Evolutionary conservation across 2,888 invertebrate genomes (phyloP), one percentile per base, ranked within the genome.

Genomic region (Saturnia pavonia): DNA sequence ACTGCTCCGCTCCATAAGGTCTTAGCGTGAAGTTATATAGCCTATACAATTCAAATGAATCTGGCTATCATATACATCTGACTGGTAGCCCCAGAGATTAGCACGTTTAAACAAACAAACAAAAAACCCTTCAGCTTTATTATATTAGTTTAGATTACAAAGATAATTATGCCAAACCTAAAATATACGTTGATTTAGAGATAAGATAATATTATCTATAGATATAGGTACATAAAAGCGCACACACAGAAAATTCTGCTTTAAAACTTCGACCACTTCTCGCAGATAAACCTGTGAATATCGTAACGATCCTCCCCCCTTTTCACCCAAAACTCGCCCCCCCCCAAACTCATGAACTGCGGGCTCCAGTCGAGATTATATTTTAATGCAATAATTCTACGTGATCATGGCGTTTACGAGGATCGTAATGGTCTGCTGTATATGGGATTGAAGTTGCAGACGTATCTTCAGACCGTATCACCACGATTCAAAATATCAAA

Each of bases 331-430:
- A 51, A 66, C 54, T 71, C 73, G 42, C 48, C n/a, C n/a, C 45
- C 70, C 69, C 57, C 69, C 63, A 43, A 68, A 54, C 67, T 69
- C 66, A 71, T 72, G 70, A 75, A 72, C 73, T 75, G 72, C 74
- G 77, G 76, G 74, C 69, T 73, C 72, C 75, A 77, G 76, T 80
- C 81, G 79, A 87, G 87, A 91, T 91, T 91, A 92, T 90, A 91
- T 89, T 92, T 91, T 92, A 92, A 92, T 91, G 85, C 86, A 91
- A 92, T 92, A 92, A 91, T 92, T 91, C 86, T 88, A 88, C 85
- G 91, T 91, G 91, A 92, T 92, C 91, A 92, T 92, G 84, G 84
- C 91, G 91, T 91, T 92, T 92, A 92, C 90, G 92, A 92, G 91
- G 76, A 74, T 70, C 63, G 70, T 71, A 66, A 14, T 57, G 74